Base-by-base conservation (phyloP, 2,888 invertebrate species). In the Saturnia japonica region DNA sequence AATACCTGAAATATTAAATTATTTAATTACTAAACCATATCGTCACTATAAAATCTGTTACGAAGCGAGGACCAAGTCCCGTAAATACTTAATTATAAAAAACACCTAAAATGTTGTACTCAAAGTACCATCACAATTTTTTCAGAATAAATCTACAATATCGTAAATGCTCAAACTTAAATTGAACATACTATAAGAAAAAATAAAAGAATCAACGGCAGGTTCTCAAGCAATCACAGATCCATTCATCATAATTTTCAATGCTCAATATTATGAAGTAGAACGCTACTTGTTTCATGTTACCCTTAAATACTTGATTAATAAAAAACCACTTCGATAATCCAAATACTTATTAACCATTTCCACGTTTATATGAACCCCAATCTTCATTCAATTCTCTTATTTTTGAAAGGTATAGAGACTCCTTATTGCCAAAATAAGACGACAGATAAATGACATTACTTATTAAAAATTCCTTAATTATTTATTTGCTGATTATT, bases 111-210 rank as follows among this genome's bases (percentile, higher is more conserved):
- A 73, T 73, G 81, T 82, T 85, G 90, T 91, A 91, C 91, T 91
- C 78, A 87, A 72, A 91, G 89, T 91, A 91, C 89, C 82, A 86
- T 87, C 85, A 87, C 85, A 87, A 79, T 74, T 60, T 74, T 74
- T 75, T 77, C 73, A 73, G 73, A 69, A 76, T 73, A 79, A 74
- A 75, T 77, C 78, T 83, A 85, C 82, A 81, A 70, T 19, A 19
- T 45, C 67, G 28, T 71, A 70, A 72, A 73, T 73, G 71, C 68
- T 69, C 69, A 67, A 71, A 68, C 68, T 19, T 57, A 69, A 67
- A 71, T 71, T 64, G 3, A 34, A 34, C 64, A 28, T 28, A 28
- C 25, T 60, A 6, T 11, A 22, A 3, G 14, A 60, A 60, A 57
- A 28, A 28, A 57, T 57, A 4, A 25, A 25, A 60, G 28, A 28